phyloP scores from a whole-genome alignment of 1,140 invertebrate species.

The Bombus breviceps region DNA sequence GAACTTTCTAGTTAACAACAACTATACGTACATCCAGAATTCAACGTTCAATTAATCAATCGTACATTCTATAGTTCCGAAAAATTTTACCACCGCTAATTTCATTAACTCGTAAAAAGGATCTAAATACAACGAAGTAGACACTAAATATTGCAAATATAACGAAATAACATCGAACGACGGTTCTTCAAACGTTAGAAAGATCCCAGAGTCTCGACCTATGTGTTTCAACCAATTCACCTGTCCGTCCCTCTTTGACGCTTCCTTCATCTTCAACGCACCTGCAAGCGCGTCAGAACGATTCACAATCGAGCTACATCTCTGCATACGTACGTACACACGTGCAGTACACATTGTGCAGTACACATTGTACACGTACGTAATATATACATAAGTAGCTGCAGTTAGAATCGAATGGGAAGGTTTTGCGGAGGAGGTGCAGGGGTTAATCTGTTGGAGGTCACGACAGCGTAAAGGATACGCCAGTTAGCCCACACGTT shows the following conservation, averaged over 20 bases:
- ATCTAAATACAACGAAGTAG: too few species aligned
- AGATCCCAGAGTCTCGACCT: too few species aligned
- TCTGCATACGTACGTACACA: neutral
- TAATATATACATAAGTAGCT: neutral
- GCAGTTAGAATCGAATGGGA: neutral
- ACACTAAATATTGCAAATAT: too few species aligned
- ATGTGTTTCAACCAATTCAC: neutral
- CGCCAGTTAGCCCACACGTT: constrained; percentile 58
- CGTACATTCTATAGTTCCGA: too few species aligned
- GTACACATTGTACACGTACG: neutral
- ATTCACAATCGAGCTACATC: neutral
- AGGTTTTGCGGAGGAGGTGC: neutral
- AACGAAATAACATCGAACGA: too few species aligned
- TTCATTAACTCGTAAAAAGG: too few species aligned
- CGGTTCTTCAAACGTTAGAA: too few species aligned
- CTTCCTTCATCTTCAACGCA: neutral
- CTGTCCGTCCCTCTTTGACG: too few species aligned
- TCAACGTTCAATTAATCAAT: too few species aligned
- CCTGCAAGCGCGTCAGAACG: neutral
- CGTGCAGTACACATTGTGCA: neutral
- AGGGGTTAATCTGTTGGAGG: constrained; percentile 56
- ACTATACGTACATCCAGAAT: too few species aligned
- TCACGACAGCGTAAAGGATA: constrained; percentile 31
- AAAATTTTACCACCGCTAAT: too few species aligned
- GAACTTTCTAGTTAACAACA: too few species aligned